Evolutionary conservation across 2,888 invertebrate genomes (phyloP), one percentile per base, ranked within the genome.

Genomic region (Notodonta ziczac): DNA sequence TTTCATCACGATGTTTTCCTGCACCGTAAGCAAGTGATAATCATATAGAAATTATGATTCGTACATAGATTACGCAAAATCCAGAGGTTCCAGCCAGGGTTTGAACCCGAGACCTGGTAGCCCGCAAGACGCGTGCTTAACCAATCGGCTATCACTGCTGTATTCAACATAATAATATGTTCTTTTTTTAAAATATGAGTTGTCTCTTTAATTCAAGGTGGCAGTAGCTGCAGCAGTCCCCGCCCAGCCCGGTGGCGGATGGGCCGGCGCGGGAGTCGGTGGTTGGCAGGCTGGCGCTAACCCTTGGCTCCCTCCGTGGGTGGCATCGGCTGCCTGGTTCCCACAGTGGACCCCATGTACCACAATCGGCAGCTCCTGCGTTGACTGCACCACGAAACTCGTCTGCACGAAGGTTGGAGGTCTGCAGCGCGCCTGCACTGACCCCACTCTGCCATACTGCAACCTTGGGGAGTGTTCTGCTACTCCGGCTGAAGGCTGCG

Each of bases 401-500:
- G 82, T 90, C 12, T 93, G 93, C 80, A 92, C 91, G 0, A 90
- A 90, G 68, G 65, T 91, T 32, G 92, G 93, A 5, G 89, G 87
- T 4, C 67, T 93, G 0, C 80, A 86, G 59, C 82, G 80, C 12
- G 70, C 87, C 9, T 93, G 93, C 73, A 71, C 78, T 3, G 93
- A 93, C 73, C 92, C 93, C 0, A 81, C 87, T 1, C 69, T 87
- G 16, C 93, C 93, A 0, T 84, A 89, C 76, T 93, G 93, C 81
- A 92, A 91, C 77, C 81, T 88, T 10, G 93, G 93, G n/a, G 83
- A 83, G 61, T 93, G 93, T 77, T 92, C 93, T 0, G 92, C 91
- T 8, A 91, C 92, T 0, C 91, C 93, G 0, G 65, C 90, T 1
- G 85, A 70, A 0, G 89, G 83, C 60, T 93, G 93, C 61, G 85